Evolutionary conservation across 2,797 vertebrate species (phyloP).

Genomic region (Acropternis orthonyx): DNA sequence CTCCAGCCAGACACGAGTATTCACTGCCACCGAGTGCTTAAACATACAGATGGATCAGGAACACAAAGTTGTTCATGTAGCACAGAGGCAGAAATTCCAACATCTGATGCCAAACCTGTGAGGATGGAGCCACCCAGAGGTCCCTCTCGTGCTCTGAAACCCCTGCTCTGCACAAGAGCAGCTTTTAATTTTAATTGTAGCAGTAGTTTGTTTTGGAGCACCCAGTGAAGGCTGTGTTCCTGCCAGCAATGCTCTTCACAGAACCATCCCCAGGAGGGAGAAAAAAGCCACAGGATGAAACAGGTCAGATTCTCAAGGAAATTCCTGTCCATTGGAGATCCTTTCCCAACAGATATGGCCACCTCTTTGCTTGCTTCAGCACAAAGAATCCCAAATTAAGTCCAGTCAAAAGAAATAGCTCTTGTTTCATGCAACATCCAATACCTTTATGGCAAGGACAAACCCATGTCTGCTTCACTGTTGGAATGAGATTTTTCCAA

Average conservation of each 20-base stretch:
- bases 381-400: neutral
- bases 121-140: constrained; percentile 43
- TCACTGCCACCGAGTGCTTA: neutral
- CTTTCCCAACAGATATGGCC: neutral
- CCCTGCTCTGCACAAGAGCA: neutral
- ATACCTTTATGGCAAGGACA: neutral
- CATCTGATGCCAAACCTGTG: neutral
- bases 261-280: neutral
- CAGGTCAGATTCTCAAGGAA: neutral
- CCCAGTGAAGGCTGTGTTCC: neutral
- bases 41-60: neutral
- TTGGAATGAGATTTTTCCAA: neutral
- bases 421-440: neutral
- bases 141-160: neutral
- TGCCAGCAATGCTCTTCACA: neutral
- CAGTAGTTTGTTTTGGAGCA: neutral
- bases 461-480: fast-evolving
- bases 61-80: neutral
- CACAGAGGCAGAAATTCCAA: fast-evolving
- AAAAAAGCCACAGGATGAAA: neutral
- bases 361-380: neutral
- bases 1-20: neutral
- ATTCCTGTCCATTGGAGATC: neutral
- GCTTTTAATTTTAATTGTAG: too few species aligned
- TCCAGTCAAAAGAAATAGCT: neutral